phyloP scores from a whole-genome alignment of 2,797 vertebrate genomes.

The Myoxocephalus aenaeus region DNA sequence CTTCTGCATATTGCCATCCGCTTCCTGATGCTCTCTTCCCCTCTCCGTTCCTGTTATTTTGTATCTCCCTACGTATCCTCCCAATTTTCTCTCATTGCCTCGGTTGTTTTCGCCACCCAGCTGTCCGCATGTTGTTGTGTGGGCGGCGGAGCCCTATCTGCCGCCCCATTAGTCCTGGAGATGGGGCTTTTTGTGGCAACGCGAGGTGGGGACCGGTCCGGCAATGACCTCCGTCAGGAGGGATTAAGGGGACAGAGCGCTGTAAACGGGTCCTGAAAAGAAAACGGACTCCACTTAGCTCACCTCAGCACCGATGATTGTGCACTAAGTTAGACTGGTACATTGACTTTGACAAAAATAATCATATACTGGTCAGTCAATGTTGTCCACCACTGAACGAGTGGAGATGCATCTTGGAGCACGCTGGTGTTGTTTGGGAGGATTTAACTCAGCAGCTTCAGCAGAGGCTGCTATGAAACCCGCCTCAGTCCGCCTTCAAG shows the following conservation, averaged over 20 bases:
- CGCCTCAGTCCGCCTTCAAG: neutral
- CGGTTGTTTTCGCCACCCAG: slow-evolving; percentile 38
- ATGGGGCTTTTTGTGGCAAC: slow-evolving; percentile 30
- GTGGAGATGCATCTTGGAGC: slow-evolving; percentile 12
- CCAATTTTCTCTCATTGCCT: slow-evolving; percentile 49
- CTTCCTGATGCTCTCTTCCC: neutral
- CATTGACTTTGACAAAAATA: slow-evolving; percentile 22
- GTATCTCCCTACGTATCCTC: slow-evolving; percentile 13
- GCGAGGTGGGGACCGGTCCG: slow-evolving; percentile 14
- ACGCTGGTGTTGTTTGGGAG: slow-evolving; percentile 1
- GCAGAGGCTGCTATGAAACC: slow-evolving; percentile 24
- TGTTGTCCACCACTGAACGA: neutral
- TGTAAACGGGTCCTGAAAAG: slow-evolving; percentile 33
- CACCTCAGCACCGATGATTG: slow-evolving; percentile 10
- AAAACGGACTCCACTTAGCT: slow-evolving; percentile 16
- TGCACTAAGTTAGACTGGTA: slow-evolving; percentile 4
- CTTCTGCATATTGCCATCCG: slow-evolving; percentile 16
- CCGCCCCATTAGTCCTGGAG: slow-evolving; percentile 53
- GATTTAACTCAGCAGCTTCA: slow-evolving; percentile 18
- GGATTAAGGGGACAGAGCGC: slow-evolving; percentile 37
- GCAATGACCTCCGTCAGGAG: slow-evolving; percentile 41
- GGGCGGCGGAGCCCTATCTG: slow-evolving; percentile 45
- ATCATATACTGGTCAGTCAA: slow-evolving; percentile 8
- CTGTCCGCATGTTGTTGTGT: slow-evolving; percentile 24
- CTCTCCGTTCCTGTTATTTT: slow-evolving; percentile 29